These are phyloP conservation scores for Epinotia bilunana DNA, from an alignment of 2,888 invertebrate genomes.

Conservation along the genomic window DNA sequence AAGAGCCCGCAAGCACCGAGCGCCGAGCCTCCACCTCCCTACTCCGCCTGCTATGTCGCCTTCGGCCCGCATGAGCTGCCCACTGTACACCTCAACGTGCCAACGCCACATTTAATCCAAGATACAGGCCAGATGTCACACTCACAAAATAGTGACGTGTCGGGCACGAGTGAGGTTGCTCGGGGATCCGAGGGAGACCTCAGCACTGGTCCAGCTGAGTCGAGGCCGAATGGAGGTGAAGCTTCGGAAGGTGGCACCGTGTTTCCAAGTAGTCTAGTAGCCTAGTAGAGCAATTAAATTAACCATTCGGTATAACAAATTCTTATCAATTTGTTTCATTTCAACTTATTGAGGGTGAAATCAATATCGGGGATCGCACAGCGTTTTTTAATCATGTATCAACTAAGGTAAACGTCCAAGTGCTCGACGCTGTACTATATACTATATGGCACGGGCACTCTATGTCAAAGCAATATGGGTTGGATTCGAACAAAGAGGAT, in stretches of 20 bases:
- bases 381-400: no score
- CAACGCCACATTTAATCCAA: slow-evolving; percentile 4
- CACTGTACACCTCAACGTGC: slow-evolving; percentile 55
- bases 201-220: neutral
- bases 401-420: no score
- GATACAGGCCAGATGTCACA: slow-evolving; percentile 3
- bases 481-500: no score
- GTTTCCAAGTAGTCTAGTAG: slow-evolving; percentile 16
- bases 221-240: neutral
- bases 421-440: no score
- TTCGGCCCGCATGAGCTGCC: slow-evolving; percentile 61
- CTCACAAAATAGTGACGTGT: neutral
- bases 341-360: neutral
- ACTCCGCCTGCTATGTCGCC: slow-evolving; percentile 66
- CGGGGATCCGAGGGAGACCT: neutral
- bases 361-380: neutral
- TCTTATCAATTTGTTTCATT: neutral
- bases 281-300: neutral
- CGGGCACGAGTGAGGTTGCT: neutral
- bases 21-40: slow-evolving; percentile 69
- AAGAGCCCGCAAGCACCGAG: slow-evolving; percentile 30
- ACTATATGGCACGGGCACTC: no score
- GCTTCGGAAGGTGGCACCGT: neutral
- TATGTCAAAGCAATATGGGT: no score
- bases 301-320: neutral